Conservation (phyloP, 1,140 invertebrate species). For the Panagrolaimus sp. region DNA sequence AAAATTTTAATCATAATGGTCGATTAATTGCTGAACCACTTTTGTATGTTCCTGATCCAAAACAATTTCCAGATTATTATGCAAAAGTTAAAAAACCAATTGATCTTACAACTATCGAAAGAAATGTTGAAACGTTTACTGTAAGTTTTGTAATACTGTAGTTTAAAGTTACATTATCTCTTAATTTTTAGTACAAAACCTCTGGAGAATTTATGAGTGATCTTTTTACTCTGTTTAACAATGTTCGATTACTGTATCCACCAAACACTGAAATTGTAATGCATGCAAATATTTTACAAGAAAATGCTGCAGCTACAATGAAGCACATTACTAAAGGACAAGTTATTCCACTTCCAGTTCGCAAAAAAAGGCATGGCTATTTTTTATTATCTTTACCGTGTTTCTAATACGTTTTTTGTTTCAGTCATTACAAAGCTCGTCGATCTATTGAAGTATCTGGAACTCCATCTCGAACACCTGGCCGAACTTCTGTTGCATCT, state of each 20-base stretch:
- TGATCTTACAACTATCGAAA: conserved; percentile 87
- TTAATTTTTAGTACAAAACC: conserved; percentile 68
- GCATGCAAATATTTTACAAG: conserved; percentile 52
- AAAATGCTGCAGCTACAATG: conserved; percentile 27
- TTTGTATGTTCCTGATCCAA: conserved; percentile 90
- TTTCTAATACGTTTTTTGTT: not conserved
- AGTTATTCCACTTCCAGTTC: conserved; percentile 16
- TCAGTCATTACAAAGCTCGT: not conserved
- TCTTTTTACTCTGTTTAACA: conserved; percentile 81
- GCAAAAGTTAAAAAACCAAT: conserved; percentile 94
- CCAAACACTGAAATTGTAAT: conserved; percentile 92
- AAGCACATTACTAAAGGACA: conserved; percentile 34
- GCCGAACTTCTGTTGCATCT: not conserved
- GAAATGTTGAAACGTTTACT: conserved; percentile 71
- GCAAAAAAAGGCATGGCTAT: conserved; percentile 11
- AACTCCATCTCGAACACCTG: too few relatives aligned
- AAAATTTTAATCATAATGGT: conserved; percentile 68
- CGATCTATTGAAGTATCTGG: not conserved
- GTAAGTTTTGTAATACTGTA: conserved; percentile 22
- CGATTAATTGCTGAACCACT: conserved; percentile 82
- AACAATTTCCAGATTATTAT: conserved; percentile 89
- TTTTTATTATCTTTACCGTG: not conserved
- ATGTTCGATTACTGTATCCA: conserved; percentile 92
- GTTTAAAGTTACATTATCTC: conserved; percentile 19
- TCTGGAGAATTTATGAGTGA: conserved; percentile 82